Evolutionary conservation across 2,888 invertebrate genomes (phyloP).

Genomic region (Frankliniella intonsa): DNA sequence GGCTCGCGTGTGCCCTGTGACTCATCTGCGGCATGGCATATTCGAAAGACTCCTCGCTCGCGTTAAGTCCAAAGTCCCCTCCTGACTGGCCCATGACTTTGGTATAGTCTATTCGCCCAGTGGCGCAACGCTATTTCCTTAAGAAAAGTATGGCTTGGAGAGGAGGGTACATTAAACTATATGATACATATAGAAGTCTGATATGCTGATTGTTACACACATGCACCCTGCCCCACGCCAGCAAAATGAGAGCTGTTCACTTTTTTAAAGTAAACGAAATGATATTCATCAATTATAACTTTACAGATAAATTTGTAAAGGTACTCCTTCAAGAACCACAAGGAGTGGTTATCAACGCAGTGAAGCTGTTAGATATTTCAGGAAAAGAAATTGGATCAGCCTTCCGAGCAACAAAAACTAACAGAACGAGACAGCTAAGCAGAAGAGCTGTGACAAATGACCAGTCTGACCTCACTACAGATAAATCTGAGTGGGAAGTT

Average conservation of each 20-base stretch:
- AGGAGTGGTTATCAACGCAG: background rate
- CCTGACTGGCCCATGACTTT: no score
- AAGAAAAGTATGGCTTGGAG: background rate
- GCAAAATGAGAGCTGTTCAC: no score
- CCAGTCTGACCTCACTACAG: background rate
- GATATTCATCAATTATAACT: background rate
- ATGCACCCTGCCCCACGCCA: no score
- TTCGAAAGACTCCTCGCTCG: no score
- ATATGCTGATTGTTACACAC: no score
- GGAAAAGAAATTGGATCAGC: background rate
- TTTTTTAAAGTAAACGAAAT: background rate
- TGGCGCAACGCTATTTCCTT: no score
- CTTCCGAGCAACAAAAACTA: background rate
- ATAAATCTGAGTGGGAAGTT: background rate
- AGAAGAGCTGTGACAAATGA: background rate
- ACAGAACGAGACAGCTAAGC: background rate
- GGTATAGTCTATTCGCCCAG: no score
- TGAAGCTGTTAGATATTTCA: background rate
- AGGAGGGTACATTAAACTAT: no score
- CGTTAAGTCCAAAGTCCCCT: no score
- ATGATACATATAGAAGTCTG: no score
- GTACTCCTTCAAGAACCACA: background rate
- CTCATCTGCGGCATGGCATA: no score
- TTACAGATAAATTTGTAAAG: background rate
- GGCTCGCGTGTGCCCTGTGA: no score